Evolutionary conservation across 23 tunicate genomes (phyloP), one percentile per base, ranked within the genome.

Genomic region (Halocynthia roretzi): DNA sequence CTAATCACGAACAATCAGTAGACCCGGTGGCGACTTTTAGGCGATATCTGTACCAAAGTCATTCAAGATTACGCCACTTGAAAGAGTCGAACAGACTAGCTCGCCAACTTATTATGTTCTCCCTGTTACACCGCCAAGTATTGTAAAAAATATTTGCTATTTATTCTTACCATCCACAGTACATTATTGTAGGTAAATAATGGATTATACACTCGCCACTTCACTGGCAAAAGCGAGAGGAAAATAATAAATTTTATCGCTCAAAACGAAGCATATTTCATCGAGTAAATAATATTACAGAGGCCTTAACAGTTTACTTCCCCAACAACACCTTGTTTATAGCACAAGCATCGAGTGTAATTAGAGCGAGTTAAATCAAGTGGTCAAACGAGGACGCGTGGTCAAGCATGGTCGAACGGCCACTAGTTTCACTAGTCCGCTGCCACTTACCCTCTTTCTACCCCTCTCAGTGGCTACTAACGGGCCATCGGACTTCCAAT

Each of bases 401-500:
- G 70, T 65, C 70, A 65, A 65, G 70, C 70, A 48, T 65, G 70
- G 48, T 15, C 48, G 70, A 65, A 40, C 70, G 31, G 70, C 31
- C 70, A 65, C 70, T 48, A 48, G 19, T 65, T 65, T 65, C 70
- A 65, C 70, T 65, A 10, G 48, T 40, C 70, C 70, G 48, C 70
- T 20, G 70, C n/a, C 70, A 65, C 70, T 65, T 65, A 65, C 70
- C n/a, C 70, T 65, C 14, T 48, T 65, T 65, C 70, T 15, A 11
- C 48, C 22, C 9, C 70, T 48, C 14, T 15, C 19, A 58, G 15
- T 9, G 70, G 19, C 48, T 65, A 40, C 70, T 65, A 20, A 48
- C 31, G 70, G 70, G 70, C 70, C 19, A 65, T 65, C 70, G 70
- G 70, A 15, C n/a, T 65, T 65, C 70, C 70, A 65, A 65, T 65